phyloP scores from a whole-genome alignment of 2,797 vertebrate genomes.

The Cercopithecus diana region DNA sequence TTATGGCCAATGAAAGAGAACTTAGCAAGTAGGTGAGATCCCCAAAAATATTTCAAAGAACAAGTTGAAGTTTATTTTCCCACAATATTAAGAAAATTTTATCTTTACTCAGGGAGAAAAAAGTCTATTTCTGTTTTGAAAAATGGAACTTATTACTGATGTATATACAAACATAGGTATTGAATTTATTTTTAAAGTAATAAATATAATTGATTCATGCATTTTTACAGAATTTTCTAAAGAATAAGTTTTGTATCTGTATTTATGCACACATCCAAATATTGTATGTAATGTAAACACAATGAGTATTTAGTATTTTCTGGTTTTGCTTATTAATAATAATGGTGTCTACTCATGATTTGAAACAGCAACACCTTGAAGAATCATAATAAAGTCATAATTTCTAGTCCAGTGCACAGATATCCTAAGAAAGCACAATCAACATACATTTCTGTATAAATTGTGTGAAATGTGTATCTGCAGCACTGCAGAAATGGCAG shows the following conservation, averaged over 20 bases:
- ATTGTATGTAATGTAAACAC: neutral
- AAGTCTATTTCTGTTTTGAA: neutral
- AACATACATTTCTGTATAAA: conserved; percentile 75
- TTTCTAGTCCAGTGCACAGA: conserved; percentile 81
- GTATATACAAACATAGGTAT: neutral
- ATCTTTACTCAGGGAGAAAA: neutral
- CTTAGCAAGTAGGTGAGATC: neutral
- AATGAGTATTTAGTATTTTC: conserved; percentile 38
- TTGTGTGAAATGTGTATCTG: conserved; percentile 68
- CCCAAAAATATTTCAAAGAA: neutral
- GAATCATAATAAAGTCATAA: conserved; percentile 81
- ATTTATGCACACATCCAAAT: conserved; percentile 28
- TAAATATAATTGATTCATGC: neutral
- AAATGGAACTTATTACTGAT: conserved; percentile 3
- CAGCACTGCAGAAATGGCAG: conserved; percentile 74
- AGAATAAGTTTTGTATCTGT: neutral
- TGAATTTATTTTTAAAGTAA: conserved; percentile 10
- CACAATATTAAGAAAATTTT: conserved; percentile 1
- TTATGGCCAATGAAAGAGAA: neutral
- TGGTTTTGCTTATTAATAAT: conserved; percentile 68
- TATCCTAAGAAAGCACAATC: conserved; percentile 66
- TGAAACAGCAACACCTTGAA: conserved; percentile 75
- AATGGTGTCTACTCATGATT: conserved; percentile 63
- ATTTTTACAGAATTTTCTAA: conserved; percentile 37
- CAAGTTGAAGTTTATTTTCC: neutral